Conservation (phyloP, 2,113 vertebrate genomes). For the Sterrhoptilus dennistouni region DNA sequence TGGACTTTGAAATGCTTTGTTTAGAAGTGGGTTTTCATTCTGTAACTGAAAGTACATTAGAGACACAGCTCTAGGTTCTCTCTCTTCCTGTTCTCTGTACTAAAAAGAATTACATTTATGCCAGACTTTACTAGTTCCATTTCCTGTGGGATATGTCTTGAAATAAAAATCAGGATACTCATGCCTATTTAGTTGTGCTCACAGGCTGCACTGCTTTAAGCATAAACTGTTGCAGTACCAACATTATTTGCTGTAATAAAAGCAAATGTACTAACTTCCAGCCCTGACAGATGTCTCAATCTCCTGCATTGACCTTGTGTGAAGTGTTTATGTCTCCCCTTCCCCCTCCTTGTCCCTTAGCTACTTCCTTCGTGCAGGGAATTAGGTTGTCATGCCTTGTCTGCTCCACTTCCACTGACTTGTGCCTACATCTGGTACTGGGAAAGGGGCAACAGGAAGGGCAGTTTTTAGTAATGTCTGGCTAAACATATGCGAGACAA, state of each 20-base stretch:
- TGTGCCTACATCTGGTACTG: slow-evolving; percentile 27
- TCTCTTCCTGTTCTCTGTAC: background rate
- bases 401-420: slow-evolving; percentile 48
- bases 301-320: slow-evolving; percentile 52
- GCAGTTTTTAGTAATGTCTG: slow-evolving; percentile 29
- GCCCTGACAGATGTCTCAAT: slow-evolving; percentile 51
- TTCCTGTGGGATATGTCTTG: slow-evolving; percentile 17
- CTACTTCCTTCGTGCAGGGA: background rate
- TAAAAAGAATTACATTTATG: slow-evolving; percentile 28
- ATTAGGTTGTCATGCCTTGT: slow-evolving; percentile 60
- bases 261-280: slow-evolving; percentile 40
- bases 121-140: slow-evolving; percentile 14
- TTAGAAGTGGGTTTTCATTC: background rate
- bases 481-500: slow-evolving; percentile 9
- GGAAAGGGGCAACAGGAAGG: slow-evolving; percentile 59
- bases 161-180: slow-evolving; percentile 25
- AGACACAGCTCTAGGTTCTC: background rate
- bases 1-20: background rate
- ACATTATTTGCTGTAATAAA: slow-evolving; percentile 15
- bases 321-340: slow-evolving; percentile 7
- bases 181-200: background rate
- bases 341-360: background rate
- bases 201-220: slow-evolving; percentile 51
- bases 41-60: background rate
- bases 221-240: slow-evolving; percentile 33